Evolutionary conservation across 1,140 invertebrate species (phyloP).

Genomic region (Formica selysi): DNA sequence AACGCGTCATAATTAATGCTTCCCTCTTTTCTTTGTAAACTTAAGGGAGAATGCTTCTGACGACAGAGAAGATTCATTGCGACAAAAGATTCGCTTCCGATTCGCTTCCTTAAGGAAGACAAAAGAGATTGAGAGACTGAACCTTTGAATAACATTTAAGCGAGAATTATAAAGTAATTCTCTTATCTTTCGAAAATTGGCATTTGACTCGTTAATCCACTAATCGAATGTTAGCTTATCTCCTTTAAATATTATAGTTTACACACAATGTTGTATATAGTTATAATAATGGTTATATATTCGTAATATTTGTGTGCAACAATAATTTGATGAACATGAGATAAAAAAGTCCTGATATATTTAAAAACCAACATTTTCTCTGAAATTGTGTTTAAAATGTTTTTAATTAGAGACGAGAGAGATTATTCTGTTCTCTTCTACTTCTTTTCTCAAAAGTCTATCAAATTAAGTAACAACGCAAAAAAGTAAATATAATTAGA

Average conservation of each 20-base stretch:
- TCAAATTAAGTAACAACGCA: background rate
- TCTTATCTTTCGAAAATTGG: background rate
- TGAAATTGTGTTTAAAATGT: too few relatives aligned
- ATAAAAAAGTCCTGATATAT: too few relatives aligned
- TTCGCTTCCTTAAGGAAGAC: background rate
- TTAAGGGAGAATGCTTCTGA: background rate
- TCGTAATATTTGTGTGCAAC: background rate
- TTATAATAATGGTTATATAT: background rate
- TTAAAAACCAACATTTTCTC: background rate
- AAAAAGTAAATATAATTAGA: background rate
- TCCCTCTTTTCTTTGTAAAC: background rate
- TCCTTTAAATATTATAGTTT: background rate
- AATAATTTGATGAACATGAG: background rate
- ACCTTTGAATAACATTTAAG: slow-evolving; percentile 23
- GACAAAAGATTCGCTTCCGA: background rate
- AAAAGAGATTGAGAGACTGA: background rate
- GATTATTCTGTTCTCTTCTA: background rate
- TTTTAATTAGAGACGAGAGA: background rate
- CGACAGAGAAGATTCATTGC: background rate
- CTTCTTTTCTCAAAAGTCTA: background rate
- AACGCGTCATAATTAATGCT: slow-evolving; percentile 27
- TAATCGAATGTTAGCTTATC: background rate
- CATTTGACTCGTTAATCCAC: background rate
- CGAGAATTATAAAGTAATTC: background rate
- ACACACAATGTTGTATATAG: background rate